These are phyloP conservation scores for Drosophila funebris DNA, from an alignment of 1,140 invertebrate genomes.

Conservation along the genomic window DNA sequence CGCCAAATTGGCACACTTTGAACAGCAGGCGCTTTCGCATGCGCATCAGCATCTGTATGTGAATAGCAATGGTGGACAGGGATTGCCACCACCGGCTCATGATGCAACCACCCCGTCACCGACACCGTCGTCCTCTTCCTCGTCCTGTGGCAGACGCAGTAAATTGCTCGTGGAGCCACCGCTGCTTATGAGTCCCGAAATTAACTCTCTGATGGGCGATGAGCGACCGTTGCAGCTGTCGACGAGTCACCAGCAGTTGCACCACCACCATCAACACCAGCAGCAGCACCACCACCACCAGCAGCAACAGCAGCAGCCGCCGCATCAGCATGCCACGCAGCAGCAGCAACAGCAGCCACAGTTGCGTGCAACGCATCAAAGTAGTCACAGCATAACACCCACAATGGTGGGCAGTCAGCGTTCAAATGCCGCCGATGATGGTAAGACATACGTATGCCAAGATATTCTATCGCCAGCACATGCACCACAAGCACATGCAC, in stretches of 20 bases:
- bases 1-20: conserved; percentile 75
- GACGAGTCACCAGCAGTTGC: conserved; percentile 24
- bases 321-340: conserved; percentile 43
- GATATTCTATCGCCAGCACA: conserved; percentile 12
- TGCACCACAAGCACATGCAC: conserved; percentile 22
- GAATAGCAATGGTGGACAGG: conserved; percentile 50
- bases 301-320: conserved; percentile 17
- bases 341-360: conserved; percentile 44
- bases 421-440: conserved; percentile 60
- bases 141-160: conserved; percentile 62
- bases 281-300: conserved; percentile 48
- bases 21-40: conserved; percentile 35
- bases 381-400: conserved; percentile 61
- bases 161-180: conserved; percentile 72
- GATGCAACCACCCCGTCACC: conserved; percentile 67
- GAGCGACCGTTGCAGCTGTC: conserved; percentile 68
- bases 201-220: conserved; percentile 79
- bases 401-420: conserved; percentile 53
- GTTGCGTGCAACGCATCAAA: conserved; percentile 49
- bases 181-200: conserved; percentile 82
- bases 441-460: conserved; percentile 69
- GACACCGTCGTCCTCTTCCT: conserved; percentile 60
- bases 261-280: conserved; percentile 47
- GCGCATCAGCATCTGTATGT: conserved; percentile 57
- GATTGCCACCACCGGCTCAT: conserved; percentile 60